Percentiles rank a stretch among this genome's conserved stretches.
Conservation (phyloP, 2,888 invertebrate species). For the Timema cristinae region DNA sequence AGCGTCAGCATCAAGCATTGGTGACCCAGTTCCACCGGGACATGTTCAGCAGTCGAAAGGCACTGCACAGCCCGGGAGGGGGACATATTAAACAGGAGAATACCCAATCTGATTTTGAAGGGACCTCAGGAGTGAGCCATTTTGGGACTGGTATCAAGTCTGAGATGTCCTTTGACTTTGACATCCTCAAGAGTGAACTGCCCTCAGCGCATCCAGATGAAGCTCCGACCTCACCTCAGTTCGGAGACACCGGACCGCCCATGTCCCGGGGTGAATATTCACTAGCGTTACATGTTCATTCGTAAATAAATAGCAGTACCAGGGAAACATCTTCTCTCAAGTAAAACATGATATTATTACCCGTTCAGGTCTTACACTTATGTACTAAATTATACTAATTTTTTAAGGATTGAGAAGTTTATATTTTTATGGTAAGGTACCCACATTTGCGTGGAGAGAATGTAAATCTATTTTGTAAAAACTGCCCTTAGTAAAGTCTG, state of each 20-base stretch:
- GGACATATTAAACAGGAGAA: slow-evolving; percentile 17
- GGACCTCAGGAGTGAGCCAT: slow-evolving; percentile 38
- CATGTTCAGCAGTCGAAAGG: slow-evolving; percentile 47
- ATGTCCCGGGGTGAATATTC: slow-evolving; percentile 33
- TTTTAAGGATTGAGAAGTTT: too few species aligned
- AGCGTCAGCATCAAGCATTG: slow-evolving; percentile 16
- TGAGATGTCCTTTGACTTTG: slow-evolving; percentile 26
- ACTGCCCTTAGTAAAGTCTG: too few species aligned
- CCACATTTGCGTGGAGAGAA: too few species aligned
- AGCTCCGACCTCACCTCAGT: too few species aligned
- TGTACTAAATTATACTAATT: too few species aligned
- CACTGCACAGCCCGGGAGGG: slow-evolving; percentile 11
- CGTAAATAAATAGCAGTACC: too few species aligned
- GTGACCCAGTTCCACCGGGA: slow-evolving; percentile 60
- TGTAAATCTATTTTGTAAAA: too few species aligned
- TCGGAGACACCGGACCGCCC: neutral
- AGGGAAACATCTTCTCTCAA: too few species aligned
- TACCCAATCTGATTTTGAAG: slow-evolving; percentile 38
- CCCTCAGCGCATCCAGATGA: slow-evolving; percentile 22
- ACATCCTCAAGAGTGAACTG: slow-evolving; percentile 25
- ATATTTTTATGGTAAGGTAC: too few species aligned
- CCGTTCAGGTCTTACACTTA: too few species aligned
- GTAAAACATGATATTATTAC: too few species aligned
- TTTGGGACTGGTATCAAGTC: slow-evolving; percentile 12
- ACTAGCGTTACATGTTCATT: too few species aligned